Evolutionary conservation across 2,888 invertebrate species (phyloP).

Genomic region (Drosophila koepferae): DNA sequence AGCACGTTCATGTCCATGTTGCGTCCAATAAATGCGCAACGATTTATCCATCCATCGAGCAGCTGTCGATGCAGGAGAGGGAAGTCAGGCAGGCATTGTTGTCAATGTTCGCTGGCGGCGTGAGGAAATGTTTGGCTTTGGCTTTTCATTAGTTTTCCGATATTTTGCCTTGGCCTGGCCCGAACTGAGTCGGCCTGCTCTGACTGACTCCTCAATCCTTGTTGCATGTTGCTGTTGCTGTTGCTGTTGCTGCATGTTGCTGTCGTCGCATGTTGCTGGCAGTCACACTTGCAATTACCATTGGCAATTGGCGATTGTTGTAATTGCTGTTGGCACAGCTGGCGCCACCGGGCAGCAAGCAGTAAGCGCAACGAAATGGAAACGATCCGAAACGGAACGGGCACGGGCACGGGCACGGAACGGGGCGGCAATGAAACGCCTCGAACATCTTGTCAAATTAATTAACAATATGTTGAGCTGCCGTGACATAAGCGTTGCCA

Average conservation of each 20-base stretch:
- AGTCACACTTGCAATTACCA: conserved; percentile 79
- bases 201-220: conserved; percentile 49
- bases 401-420: not conserved
- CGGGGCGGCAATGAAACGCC: conserved; percentile 17
- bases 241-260: conserved; percentile 42
- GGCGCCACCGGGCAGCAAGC: conserved; percentile 54
- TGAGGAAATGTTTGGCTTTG: conserved; percentile 83
- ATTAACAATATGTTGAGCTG: conserved; percentile 62
- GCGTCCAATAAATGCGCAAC: conserved; percentile 72
- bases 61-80: conserved; percentile 61
- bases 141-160: conserved; percentile 80
- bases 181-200: conserved; percentile 41
- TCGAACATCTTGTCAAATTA: conserved; percentile 76
- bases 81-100: conserved; percentile 36
- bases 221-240: conserved; percentile 35
- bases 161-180: conserved; percentile 32
- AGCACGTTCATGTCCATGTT: conserved; percentile 63
- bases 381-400: conserved; percentile 12
- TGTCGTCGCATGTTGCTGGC: conserved; percentile 57
- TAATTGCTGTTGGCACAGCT: conserved; percentile 80
- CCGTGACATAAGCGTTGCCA: conserved; percentile 45
- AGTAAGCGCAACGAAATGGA: conserved; percentile 6
- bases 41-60: conserved; percentile 68
- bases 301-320: conserved; percentile 76
- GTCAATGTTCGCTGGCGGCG: conserved; percentile 77